phyloP scores from a whole-genome alignment of 1,140 invertebrate species.

The Cataglyphis hispanica region DNA sequence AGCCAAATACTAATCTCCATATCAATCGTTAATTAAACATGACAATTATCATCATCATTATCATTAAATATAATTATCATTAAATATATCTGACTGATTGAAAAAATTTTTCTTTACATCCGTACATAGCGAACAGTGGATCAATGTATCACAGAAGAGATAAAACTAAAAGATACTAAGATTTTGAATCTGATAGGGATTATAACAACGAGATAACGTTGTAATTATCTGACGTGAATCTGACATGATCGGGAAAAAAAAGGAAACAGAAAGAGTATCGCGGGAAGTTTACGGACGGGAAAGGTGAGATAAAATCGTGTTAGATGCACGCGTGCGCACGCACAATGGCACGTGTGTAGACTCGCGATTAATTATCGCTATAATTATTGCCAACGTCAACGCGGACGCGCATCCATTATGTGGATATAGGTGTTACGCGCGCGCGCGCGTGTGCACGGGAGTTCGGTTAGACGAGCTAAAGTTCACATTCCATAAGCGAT shows the following conservation, averaged over 20 bases:
- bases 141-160: slow-evolving; percentile 32
- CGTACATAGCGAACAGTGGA: background rate
- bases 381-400: slow-evolving; percentile 45
- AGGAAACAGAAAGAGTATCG: slow-evolving; percentile 50
- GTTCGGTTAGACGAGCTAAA: slow-evolving; percentile 55
- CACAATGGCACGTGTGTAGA: slow-evolving; percentile 11
- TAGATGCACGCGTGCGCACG: slow-evolving; percentile 16
- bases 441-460: background rate
- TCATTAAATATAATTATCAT: background rate
- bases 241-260: slow-evolving; percentile 48
- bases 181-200: slow-evolving; percentile 3
- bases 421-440: background rate
- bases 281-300: slow-evolving; percentile 31
- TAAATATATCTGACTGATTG: background rate
- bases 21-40: background rate
- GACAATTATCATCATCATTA: too few relatives aligned
- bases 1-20: background rate
- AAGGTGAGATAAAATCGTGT: slow-evolving; percentile 26
- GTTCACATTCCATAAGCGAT: slow-evolving; percentile 57
- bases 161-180: slow-evolving; percentile 21
- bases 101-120: background rate
- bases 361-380: slow-evolving; percentile 44
- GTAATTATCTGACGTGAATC: background rate
- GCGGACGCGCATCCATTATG: slow-evolving; percentile 38
- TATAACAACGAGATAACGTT: background rate